These are phyloP conservation scores for Archocentrus centrarchus DNA, from an alignment of 2,113 vertebrate species.

Conservation along the genomic window DNA sequence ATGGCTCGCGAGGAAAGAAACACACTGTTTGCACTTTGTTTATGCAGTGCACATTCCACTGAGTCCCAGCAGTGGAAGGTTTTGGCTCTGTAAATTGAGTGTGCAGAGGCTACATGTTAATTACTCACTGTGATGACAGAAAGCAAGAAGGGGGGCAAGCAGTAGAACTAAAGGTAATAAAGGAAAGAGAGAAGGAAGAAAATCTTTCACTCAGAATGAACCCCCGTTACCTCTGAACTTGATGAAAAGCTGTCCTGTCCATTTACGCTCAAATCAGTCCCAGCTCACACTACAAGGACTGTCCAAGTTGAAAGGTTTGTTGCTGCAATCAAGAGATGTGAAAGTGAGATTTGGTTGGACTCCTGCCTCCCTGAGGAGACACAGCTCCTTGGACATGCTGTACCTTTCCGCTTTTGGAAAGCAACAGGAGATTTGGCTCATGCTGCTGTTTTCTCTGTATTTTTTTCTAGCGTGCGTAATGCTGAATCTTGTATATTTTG, in stretches of 20 bases:
- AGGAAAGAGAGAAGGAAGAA: background rate
- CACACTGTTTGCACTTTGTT: conserved; percentile 38
- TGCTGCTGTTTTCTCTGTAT: background rate
- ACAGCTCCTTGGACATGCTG: conserved; percentile 19
- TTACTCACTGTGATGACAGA: conserved; percentile 20
- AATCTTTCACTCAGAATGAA: background rate
- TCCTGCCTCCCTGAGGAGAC: background rate
- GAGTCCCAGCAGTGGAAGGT: conserved; percentile 34
- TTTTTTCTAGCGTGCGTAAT: background rate
- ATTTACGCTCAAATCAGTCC: background rate
- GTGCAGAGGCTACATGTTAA: conserved; percentile 33
- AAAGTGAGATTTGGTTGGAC: conserved; percentile 9
- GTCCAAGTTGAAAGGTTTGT: conserved; percentile 28
- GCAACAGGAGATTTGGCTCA: conserved; percentile 10
- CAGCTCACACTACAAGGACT: background rate
- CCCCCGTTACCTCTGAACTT: background rate
- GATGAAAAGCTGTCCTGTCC: conserved; percentile 16
- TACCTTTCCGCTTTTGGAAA: conserved; percentile 35
- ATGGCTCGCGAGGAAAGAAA: conserved; percentile 14
- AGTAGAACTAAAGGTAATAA: background rate
- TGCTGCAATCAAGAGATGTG: conserved; percentile 47
- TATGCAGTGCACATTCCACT: conserved; percentile 36
- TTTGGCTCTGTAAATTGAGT: conserved; percentile 41
- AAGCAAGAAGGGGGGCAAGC: background rate
- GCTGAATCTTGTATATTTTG: background rate